phyloP scores from a whole-genome alignment of 2,113 vertebrate species.

The Corynorhinus townsendii region DNA sequence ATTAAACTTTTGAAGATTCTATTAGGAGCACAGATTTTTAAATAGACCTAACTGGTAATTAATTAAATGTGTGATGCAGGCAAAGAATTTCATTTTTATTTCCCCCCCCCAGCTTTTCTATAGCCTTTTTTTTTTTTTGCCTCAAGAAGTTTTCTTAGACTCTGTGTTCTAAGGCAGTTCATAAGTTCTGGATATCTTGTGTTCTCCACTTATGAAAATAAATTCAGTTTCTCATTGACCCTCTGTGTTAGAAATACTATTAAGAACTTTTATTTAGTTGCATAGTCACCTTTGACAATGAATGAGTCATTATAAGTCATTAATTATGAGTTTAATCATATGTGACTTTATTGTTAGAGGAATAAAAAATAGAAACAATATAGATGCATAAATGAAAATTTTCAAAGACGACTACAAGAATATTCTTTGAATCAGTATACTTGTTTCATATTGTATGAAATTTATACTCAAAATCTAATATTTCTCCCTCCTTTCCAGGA shows the following conservation, averaged over 20 bases:
- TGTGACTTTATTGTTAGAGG: not conserved
- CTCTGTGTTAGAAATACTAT: not conserved
- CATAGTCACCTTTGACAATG: not conserved
- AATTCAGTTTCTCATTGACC: not conserved
- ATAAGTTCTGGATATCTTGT: not conserved
- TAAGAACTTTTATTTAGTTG: not conserved
- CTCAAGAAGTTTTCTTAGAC: not conserved
- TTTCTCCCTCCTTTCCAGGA: conserved; percentile 78
- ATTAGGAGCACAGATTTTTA: not conserved
- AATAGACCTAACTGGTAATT: not conserved
- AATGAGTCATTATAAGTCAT: not conserved
- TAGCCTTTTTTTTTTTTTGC: not conserved
- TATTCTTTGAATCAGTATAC: not conserved
- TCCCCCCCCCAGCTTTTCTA: not conserved
- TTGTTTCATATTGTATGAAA: not conserved
- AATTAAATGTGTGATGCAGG: not conserved
- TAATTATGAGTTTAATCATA: not conserved
- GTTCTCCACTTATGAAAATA: not conserved
- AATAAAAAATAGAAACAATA: not conserved
- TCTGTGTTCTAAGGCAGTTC: not conserved
- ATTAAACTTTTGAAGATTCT: not conserved
- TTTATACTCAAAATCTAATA: not conserved
- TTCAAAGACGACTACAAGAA: not conserved
- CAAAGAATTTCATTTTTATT: not conserved
- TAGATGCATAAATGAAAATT: not conserved